phyloP scores from a whole-genome alignment of 2,888 invertebrate genomes.

The Oscheius sp. region DNA sequence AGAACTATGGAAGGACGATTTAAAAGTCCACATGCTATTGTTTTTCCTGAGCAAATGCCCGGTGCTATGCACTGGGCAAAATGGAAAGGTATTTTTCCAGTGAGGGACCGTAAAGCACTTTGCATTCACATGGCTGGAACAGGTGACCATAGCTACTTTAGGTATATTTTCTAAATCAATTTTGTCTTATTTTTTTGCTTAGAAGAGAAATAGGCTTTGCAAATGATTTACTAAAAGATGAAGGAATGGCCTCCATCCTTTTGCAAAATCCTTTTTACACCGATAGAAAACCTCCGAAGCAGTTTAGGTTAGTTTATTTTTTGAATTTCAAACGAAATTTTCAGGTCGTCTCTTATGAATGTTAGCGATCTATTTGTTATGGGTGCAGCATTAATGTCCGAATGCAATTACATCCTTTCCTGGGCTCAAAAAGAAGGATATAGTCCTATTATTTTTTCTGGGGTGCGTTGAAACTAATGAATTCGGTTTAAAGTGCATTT shows the following conservation, averaged over 20 bases:
- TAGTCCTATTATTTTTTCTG: slow-evolving; percentile 92
- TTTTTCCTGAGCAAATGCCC: slow-evolving; percentile 84
- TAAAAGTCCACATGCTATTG: slow-evolving; percentile 84
- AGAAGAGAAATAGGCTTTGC: slow-evolving; percentile 89
- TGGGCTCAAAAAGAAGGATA: slow-evolving; percentile 92
- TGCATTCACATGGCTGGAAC: slow-evolving; percentile 94
- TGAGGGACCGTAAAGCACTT: slow-evolving; percentile 49
- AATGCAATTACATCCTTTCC: slow-evolving; percentile 86
- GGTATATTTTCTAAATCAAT: slow-evolving; percentile 81
- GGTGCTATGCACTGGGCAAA: slow-evolving; percentile 42
- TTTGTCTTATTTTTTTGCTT: slow-evolving; percentile 77
- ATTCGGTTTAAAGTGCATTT: not conserved
- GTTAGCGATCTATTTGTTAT: slow-evolving; percentile 98
- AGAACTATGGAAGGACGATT: slow-evolving; percentile 84
- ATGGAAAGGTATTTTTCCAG: slow-evolving; percentile 35
- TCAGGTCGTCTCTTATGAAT: slow-evolving; percentile 85
- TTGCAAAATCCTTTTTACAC: slow-evolving; percentile 95
- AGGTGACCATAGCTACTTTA: slow-evolving; percentile 89
- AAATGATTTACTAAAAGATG: slow-evolving; percentile 88
- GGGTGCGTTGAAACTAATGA: slow-evolving; percentile 75
- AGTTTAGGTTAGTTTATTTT: slow-evolving; percentile 53
- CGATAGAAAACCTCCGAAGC: slow-evolving; percentile 54
- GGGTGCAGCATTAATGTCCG: slow-evolving; percentile 95
- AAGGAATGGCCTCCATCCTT: slow-evolving; percentile 90
- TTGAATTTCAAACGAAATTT: not conserved